These are phyloP conservation scores for Brevimyrus niger DNA, from an alignment of 2,113 vertebrate species.

Conservation along the genomic window DNA sequence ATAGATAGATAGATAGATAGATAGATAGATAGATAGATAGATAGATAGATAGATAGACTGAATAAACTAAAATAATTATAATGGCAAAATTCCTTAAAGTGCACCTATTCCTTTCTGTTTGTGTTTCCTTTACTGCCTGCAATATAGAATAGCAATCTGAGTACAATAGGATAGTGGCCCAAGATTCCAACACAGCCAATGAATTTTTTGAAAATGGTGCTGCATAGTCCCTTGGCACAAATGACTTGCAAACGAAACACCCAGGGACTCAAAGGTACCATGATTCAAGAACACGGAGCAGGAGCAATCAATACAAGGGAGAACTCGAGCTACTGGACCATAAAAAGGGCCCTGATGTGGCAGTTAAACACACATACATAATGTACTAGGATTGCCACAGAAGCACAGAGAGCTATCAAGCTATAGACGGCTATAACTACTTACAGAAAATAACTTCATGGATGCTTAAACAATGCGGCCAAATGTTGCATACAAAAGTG, in stretches of 20 bases:
- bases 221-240: not conserved
- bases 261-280: not conserved
- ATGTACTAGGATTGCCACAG: not conserved
- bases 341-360: not conserved
- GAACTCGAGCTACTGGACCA: not conserved
- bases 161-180: not conserved
- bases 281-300: not conserved
- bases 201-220: not conserved
- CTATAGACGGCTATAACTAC: not conserved
- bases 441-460: constrained; percentile 8
- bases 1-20: not conserved
- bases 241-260: not conserved
- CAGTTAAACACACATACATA: not conserved
- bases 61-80: not conserved
- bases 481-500: not conserved
- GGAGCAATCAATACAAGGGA: not conserved
- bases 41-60: not conserved
- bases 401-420: not conserved
- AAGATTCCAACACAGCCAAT: not conserved
- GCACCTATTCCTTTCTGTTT: not conserved
- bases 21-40: not conserved
- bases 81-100: not conserved
- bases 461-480: constrained; percentile 2
- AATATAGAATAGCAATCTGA: not conserved
- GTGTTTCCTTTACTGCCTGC: not conserved